phyloP scores from a whole-genome alignment of 2,888 invertebrate species.

The Ametastegia equiseti region DNA sequence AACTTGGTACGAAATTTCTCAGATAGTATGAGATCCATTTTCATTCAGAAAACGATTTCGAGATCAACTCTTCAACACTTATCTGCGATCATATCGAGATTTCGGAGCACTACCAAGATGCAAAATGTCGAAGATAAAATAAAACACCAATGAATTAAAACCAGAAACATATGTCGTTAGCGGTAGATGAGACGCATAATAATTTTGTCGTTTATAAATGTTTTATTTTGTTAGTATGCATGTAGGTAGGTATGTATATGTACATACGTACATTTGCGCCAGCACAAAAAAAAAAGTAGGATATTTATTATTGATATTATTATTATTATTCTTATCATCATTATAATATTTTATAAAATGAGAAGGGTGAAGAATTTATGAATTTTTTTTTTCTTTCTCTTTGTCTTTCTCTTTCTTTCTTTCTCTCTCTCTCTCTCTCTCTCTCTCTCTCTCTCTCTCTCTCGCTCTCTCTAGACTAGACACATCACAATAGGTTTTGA shows the following conservation, averaged over 20 bases:
- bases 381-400: constrained; percentile 56
- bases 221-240: constrained; percentile 65
- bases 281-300: constrained; percentile 67
- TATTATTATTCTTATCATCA: not conserved
- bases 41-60: too few relatives aligned
- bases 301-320: not conserved
- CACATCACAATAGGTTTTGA: constrained; percentile 53
- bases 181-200: not conserved
- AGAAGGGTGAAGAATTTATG: constrained; percentile 56
- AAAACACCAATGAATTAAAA: too few relatives aligned
- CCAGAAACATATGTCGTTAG: not conserved
- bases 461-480: constrained; percentile 63
- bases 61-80: too few relatives aligned
- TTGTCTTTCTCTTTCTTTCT: constrained; percentile 55
- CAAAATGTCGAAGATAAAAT: too few relatives aligned
- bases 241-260: too few relatives aligned
- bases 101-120: too few relatives aligned
- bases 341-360: constrained; percentile 56
- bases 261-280: constrained; percentile 68
- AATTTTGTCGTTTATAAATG: constrained; percentile 32
- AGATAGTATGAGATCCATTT: too few relatives aligned
- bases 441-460: too few relatives aligned
- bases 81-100: too few relatives aligned
- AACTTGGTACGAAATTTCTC: too few relatives aligned
- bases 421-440: constrained; percentile 53